Percentiles rank a stretch among this genome's conserved stretches.
phyloP scores from a whole-genome alignment of 2,113 vertebrate genomes.

The Macquaria ambigua region DNA sequence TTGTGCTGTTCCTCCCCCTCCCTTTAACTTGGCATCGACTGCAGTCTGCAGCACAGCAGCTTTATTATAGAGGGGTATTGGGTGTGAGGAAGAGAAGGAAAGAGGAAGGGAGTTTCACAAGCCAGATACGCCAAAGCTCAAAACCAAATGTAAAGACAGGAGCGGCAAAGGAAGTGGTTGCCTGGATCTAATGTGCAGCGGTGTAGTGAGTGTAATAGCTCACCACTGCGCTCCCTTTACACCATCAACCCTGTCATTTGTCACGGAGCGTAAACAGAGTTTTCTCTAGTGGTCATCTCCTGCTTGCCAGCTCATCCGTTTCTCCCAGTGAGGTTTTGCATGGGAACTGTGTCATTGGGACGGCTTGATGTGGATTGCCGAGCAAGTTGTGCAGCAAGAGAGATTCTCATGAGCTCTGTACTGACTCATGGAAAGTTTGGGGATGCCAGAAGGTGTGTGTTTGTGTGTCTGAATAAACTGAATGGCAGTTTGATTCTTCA shows the following conservation, averaged over 20 bases:
- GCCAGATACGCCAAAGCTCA: conserved; percentile 43
- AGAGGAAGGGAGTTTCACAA: conserved; percentile 66
- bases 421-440: conserved; percentile 76
- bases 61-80: conserved; percentile 55
- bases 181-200: conserved; percentile 53
- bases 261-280: conserved; percentile 58
- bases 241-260: conserved; percentile 69
- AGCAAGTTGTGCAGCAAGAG: conserved; percentile 39
- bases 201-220: conserved; percentile 60
- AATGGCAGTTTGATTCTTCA: conserved; percentile 52
- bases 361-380: conserved; percentile 40
- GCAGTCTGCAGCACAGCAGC: conserved; percentile 34
- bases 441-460: conserved; percentile 46
- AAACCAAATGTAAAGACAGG: conserved; percentile 62
- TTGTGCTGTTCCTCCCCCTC: conserved; percentile 37
- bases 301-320: conserved; percentile 53
- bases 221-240: conserved; percentile 55
- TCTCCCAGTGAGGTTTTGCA: conserved; percentile 58
- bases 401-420: conserved; percentile 64
- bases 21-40: conserved; percentile 48
- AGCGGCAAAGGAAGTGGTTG: conserved; percentile 50
- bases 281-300: conserved; percentile 59
- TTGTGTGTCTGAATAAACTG: conserved; percentile 41
- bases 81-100: conserved; percentile 62
- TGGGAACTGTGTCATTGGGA: conserved; percentile 66